A percentile compares a stretch with the other conserved stretches of the same genome.
Conservation (phyloP, 2,888 invertebrate species). For the Rhaphigaster nebulosa region DNA sequence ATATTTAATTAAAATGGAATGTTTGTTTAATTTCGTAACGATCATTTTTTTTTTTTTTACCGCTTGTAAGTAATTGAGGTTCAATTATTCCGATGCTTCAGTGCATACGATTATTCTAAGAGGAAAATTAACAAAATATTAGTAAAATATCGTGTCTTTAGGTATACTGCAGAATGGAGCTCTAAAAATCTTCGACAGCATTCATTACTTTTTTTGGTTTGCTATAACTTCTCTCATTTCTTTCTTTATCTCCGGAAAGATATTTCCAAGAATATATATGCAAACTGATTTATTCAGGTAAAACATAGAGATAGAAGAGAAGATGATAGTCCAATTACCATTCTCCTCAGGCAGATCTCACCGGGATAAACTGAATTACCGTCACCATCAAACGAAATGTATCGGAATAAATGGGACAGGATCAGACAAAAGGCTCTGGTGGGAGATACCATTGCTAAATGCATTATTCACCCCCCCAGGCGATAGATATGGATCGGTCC, state of each 20-base stretch:
- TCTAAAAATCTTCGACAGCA: not conserved
- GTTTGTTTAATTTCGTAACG: too few relatives aligned
- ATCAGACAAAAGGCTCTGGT: not conserved
- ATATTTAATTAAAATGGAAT: too few relatives aligned
- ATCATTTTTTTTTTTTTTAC: too few relatives aligned
- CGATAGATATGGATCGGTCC: not conserved
- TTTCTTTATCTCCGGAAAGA: not conserved
- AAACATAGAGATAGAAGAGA: not conserved
- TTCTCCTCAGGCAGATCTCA: not conserved
- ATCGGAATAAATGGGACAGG: slow-evolving; percentile 10
- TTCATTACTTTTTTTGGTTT: not conserved
- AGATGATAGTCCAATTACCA: not conserved
- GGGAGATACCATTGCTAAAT: slow-evolving; percentile 11
- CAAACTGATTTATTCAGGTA: not conserved
- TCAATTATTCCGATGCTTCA: too few relatives aligned
- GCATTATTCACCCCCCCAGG: not conserved
- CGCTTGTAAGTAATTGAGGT: too few relatives aligned
- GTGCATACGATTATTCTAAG: too few relatives aligned
- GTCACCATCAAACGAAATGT: slow-evolving; percentile 34
- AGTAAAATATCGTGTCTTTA: too few relatives aligned
- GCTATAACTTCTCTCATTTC: not conserved
- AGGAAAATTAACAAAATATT: too few relatives aligned
- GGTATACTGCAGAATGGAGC: not conserved
- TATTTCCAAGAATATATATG: slow-evolving; percentile 1
- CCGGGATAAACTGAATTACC: not conserved